Percentiles rank a stretch among this genome's conserved stretches.
These are phyloP conservation scores for Caenorhabditis afra DNA, from an alignment of 2,888 invertebrate species.

Conservation along the genomic window DNA sequence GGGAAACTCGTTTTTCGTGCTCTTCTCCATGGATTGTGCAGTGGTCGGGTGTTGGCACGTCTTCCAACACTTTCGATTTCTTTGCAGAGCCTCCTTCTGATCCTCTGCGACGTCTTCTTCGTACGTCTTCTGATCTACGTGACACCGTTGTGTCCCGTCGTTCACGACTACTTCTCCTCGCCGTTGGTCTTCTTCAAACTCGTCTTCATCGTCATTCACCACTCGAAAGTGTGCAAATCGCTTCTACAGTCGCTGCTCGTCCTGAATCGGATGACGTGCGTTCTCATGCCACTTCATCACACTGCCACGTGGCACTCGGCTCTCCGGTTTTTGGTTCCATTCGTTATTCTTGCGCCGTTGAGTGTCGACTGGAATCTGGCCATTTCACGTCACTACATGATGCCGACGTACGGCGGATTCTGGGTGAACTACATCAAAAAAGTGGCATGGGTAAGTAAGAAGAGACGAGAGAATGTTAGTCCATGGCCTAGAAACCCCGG, in stretches of 20 bases:
- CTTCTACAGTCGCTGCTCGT: conserved; percentile 15
- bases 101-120: not conserved
- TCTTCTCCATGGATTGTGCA: conserved; percentile 20
- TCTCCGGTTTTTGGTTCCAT: not conserved
- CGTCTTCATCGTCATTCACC: conserved; percentile 10
- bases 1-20: conserved; percentile 12
- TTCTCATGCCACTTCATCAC: conserved; percentile 2
- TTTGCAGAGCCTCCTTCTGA: not conserved
- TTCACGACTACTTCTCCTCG: not conserved
- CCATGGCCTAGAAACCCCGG: not conserved
- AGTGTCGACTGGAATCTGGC: conserved; percentile 22
- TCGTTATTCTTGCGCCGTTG: conserved; percentile 8
- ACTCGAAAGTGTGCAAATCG: conserved; percentile 21
- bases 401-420: conserved; percentile 22
- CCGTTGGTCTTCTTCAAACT: conserved; percentile 17
- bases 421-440: conserved; percentile 33
- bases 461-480: not conserved
- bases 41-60: too few relatives aligned
- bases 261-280: conserved; percentile 19
- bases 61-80: too few relatives aligned
- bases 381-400: conserved; percentile 26
- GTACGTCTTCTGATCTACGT: conserved; percentile 12
- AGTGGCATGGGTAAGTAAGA: conserved; percentile 12
- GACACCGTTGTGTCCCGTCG: conserved; percentile 6
- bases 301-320: not conserved